Percentiles rank a stretch among this genome's conserved stretches.
phyloP scores from a whole-genome alignment of 23 tunicate species.

The Ascidia mentula region DNA sequence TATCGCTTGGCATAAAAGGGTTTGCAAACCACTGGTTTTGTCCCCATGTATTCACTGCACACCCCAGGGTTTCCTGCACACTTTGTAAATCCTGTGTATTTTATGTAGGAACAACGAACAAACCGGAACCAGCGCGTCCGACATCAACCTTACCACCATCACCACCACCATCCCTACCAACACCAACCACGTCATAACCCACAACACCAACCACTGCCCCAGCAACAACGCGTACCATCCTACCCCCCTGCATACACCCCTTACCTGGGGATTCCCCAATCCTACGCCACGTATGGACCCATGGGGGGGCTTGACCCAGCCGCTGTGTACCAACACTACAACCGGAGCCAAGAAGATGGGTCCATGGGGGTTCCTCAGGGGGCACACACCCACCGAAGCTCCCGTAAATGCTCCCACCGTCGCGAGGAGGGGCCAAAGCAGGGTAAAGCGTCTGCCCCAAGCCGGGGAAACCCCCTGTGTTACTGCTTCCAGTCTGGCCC shows the following conservation, averaged over 20 bases:
- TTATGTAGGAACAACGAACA: conserved; percentile 10
- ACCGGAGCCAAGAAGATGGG: background rate
- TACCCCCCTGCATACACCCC: conserved; percentile 6
- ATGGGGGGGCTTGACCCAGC: conserved; percentile 19
- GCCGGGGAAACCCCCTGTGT: background rate
- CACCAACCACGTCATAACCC: background rate
- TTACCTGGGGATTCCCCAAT: conserved; percentile 12
- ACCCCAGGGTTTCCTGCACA: too few relatives aligned
- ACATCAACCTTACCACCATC: conserved; percentile 15
- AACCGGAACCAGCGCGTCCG: conserved; percentile 5
- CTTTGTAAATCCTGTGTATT: too few relatives aligned
- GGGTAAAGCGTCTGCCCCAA: background rate
- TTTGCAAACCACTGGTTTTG: too few relatives aligned
- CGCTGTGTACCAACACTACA: conserved; percentile 11
- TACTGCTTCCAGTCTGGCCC: background rate
- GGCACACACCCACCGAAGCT: conserved; percentile 4
- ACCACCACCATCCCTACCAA: conserved; percentile 25
- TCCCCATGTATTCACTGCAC: too few relatives aligned
- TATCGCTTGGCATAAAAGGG: too few relatives aligned
- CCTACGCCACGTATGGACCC: conserved; percentile 18
- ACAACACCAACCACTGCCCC: background rate
- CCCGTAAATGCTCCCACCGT: conserved; percentile 22
- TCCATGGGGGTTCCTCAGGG: background rate
- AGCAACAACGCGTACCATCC: conserved; percentile 3
- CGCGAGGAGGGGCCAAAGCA: background rate